Conservation (phyloP, 2,888 invertebrate species). For the Andricus curvator region DNA sequence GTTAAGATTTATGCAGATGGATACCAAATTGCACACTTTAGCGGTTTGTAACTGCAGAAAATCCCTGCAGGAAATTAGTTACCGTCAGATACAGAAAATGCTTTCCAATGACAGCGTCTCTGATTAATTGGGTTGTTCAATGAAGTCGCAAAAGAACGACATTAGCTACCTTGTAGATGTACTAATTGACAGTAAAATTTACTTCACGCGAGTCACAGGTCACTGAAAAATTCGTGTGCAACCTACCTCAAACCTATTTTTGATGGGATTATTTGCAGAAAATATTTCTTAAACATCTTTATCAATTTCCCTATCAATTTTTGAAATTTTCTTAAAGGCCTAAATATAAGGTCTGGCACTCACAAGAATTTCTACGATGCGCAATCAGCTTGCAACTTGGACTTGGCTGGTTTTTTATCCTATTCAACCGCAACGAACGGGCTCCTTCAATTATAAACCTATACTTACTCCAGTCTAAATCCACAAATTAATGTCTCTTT, state of each 20-base stretch:
- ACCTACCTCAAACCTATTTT: background rate
- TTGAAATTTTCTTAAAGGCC: no score
- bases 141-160: slow-evolving; percentile 12
- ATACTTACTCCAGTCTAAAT: background rate
- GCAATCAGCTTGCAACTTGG: slow-evolving; percentile 4
- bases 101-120: background rate
- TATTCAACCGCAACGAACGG: slow-evolving; percentile 63
- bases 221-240: background rate
- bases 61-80: slow-evolving; percentile 22
- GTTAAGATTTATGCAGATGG: slow-evolving; percentile 35
- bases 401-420: slow-evolving; percentile 64
- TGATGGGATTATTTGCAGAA: background rate
- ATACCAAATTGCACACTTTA: slow-evolving; percentile 28
- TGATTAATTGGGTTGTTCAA: slow-evolving; percentile 35
- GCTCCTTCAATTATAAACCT: slow-evolving; percentile 66
- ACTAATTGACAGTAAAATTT: slow-evolving; percentile 59
- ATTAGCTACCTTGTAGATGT: slow-evolving; percentile 48
- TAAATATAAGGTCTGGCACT: background rate
- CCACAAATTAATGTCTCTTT: slow-evolving; percentile 71
- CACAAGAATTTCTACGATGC: slow-evolving; percentile 26
- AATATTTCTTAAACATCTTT: background rate
- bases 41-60: slow-evolving; percentile 12
- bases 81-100: slow-evolving; percentile 9
- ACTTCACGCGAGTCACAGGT: slow-evolving; percentile 54
- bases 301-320: no score